Base-by-base conservation (phyloP, 2,888 invertebrate genomes). In the Frankliniella fusca region DNA sequence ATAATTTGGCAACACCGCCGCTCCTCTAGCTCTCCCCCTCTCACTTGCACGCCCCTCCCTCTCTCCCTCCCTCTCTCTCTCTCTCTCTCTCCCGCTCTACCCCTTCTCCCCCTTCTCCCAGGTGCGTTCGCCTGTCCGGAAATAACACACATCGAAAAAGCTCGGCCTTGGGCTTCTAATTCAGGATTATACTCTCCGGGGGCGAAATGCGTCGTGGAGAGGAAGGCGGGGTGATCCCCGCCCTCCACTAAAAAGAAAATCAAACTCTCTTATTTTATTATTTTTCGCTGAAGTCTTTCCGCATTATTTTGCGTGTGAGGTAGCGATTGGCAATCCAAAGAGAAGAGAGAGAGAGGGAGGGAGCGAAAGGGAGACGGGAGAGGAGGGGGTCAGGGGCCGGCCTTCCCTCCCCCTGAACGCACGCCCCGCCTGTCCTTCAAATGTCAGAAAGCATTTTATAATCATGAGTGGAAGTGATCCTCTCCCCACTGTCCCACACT, bases 391-490 rank as follows among this genome's bases (percentile, higher is more conserved):
- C 23, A 76, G 70, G 70, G 70, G 23, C 70, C 70, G 70, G 70
- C 23, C 38, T 38, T 38, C 38, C 38, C 38, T 38, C 38, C 38
- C 70, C 70, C 61, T 20, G 18, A 7, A 10, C 23, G 27, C 27
- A 27, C 27, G 23, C 27, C 27, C 70, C 27, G 70, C 70, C 70
- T 27, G 70, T 76, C 70, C 70, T 76, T 76, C 70, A 76, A 27
- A 2, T 27, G 70, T 76, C 70, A 76, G 70, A 76, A 76, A 76
- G 70, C 70, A 76, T 76, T 76, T 76, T 76, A 76, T 76, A 76
- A 76, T 76, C 70, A 76, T 76, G 70, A 76, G 70, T 76, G 27
- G 70, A 76, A 76, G 70, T 76, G 70, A 76, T 76, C 70, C 70
- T 27, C 70, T 3, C 70, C 70, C 70, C 27, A 38, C 38, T 18